Conservation (phyloP, 2,888 invertebrate genomes). For the Rapana venosa region DNA sequence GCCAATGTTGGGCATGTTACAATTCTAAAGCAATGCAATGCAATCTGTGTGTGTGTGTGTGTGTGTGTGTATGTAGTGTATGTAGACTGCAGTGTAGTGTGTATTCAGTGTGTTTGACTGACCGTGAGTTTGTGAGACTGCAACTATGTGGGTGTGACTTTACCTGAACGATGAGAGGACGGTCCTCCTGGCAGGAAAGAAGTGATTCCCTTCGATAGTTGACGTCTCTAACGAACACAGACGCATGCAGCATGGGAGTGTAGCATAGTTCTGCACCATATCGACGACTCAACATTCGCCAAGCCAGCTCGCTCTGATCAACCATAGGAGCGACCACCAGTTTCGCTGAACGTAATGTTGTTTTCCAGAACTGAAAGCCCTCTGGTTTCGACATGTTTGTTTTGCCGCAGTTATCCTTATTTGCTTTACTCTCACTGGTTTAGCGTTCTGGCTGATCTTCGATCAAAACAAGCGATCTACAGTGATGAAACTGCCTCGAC, state of each 20-base stretch:
- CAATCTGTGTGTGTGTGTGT: not conserved
- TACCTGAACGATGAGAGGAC: conserved; percentile 96
- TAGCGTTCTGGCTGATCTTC: not conserved
- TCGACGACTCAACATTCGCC: conserved; percentile 91
- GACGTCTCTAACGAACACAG: conserved; percentile 90
- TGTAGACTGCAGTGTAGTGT: not conserved
- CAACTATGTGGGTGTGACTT: not conserved
- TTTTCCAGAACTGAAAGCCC: conserved; percentile 71
- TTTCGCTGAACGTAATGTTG: conserved; percentile 66
- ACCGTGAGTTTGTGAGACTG: not conserved
- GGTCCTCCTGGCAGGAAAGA: conserved; percentile 88
- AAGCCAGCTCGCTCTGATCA: conserved; percentile 96
- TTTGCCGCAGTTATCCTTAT: not conserved
- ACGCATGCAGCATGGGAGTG: conserved; percentile 98
- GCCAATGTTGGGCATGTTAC: too few relatives aligned
- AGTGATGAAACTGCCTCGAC: not conserved
- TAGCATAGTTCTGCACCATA: conserved; percentile 96
- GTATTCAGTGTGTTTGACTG: not conserved
- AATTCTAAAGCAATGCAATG: too few relatives aligned
- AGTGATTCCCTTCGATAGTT: conserved; percentile 93
- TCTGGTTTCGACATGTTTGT: conserved; percentile 42
- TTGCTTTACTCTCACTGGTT: too few relatives aligned
- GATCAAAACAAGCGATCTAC: not conserved
- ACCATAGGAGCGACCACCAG: conserved; percentile 94
- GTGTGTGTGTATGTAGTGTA: conserved; percentile 12